Evolutionary conservation across 2,888 invertebrate species (phyloP).

Genomic region (Baccha elongata): DNA sequence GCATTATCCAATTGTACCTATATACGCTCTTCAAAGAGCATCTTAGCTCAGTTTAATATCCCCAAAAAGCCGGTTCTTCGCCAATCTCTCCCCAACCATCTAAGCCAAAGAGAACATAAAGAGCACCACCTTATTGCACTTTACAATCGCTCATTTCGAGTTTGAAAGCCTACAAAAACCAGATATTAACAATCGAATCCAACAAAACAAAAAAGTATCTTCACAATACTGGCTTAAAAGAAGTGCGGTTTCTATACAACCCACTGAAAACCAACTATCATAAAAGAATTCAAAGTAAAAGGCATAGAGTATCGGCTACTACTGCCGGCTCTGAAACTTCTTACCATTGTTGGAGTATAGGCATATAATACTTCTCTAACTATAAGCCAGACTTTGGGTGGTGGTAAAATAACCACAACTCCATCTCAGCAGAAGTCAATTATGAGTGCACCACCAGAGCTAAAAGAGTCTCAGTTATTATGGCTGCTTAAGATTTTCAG

Average conservation of each 20-base stretch:
- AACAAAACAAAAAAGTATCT: constrained; percentile 32
- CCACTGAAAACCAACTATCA: constrained; percentile 41
- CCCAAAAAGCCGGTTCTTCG: constrained; percentile 56
- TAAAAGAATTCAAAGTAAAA: constrained; percentile 68
- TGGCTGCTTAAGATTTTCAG: constrained; percentile 66
- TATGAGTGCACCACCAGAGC: constrained; percentile 49
- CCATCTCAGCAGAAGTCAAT: constrained; percentile 50
- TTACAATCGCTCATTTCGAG: constrained; percentile 67
- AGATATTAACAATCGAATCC: constrained; percentile 63
- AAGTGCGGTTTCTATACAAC: constrained; percentile 55
- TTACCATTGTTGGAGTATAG: constrained; percentile 32
- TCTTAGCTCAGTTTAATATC: constrained; percentile 21
- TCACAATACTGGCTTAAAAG: constrained; percentile 26
- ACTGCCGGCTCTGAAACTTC: constrained; percentile 45
- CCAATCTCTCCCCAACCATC: constrained; percentile 28
- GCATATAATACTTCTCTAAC: constrained; percentile 39
- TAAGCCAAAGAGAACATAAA: constrained; percentile 47
- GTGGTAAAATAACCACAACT: constrained; percentile 34
- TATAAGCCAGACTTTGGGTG: constrained; percentile 53
- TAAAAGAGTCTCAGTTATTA: constrained; percentile 32
- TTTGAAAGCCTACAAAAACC: constrained; percentile 68
- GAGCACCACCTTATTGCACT: constrained; percentile 62
- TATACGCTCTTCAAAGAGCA: constrained; percentile 55
- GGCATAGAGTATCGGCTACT: constrained; percentile 41
- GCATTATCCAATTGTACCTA: not conserved